Percentiles rank a stretch among this genome's conserved stretches.
These are phyloP conservation scores for Petrolisthes manimaculis DNA, from an alignment of 2,888 invertebrate genomes.

Conservation along the genomic window DNA sequence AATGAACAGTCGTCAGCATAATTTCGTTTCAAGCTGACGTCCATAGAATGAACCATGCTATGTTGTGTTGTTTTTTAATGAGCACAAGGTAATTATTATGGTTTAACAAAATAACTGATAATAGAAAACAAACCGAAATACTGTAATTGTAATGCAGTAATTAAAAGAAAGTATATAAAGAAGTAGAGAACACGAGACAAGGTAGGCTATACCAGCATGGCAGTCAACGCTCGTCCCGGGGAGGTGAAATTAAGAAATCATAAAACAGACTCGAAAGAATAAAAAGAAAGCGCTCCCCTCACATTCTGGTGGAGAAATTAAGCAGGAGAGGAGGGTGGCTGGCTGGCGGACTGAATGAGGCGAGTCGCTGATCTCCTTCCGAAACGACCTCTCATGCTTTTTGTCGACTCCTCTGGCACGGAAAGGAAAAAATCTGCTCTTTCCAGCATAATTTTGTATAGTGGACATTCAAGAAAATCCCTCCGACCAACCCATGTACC, in stretches of 20 bases:
- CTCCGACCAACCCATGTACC: conserved; percentile 25
- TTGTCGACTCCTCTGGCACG: conserved; percentile 41
- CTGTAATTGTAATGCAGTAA: too few relatives aligned
- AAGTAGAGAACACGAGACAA: too few relatives aligned
- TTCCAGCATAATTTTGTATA: conserved; percentile 54
- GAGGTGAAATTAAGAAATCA: background rate
- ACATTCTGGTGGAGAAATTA: conserved; percentile 45
- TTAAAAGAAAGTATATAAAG: too few relatives aligned
- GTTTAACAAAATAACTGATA: too few relatives aligned
- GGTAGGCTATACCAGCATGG: too few relatives aligned
- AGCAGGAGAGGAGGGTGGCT: conserved; percentile 37
- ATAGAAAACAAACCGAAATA: too few relatives aligned
- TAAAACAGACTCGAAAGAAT: background rate
- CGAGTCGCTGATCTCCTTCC: conserved; percentile 8
- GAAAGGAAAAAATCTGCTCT: conserved; percentile 49
- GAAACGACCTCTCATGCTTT: conserved; percentile 16
- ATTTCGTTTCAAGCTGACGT: too few relatives aligned
- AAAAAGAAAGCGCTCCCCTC: conserved; percentile 7
- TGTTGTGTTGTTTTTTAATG: too few relatives aligned
- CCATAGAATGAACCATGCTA: too few relatives aligned
- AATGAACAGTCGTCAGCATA: background rate
- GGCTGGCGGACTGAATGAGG: conserved; percentile 42
- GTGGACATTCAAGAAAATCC: conserved; percentile 60
- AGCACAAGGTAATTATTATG: too few relatives aligned
- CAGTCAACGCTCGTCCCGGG: too few relatives aligned